Percentiles rank a stretch among this genome's conserved stretches.
Conservation (phyloP, 2,888 invertebrate species). For the Gandaritis pyraliata region DNA sequence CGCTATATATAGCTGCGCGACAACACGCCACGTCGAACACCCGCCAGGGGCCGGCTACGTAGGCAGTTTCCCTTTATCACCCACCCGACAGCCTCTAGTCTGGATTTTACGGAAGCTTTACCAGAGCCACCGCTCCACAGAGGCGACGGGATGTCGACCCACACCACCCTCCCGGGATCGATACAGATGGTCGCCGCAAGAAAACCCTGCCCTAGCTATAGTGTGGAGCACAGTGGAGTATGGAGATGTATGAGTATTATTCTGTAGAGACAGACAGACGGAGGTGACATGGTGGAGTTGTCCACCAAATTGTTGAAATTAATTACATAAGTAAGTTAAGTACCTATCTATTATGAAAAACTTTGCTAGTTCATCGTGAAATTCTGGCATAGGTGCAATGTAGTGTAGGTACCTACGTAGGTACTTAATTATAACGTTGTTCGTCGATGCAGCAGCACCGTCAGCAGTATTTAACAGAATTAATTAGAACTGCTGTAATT, state of each 20-base stretch:
- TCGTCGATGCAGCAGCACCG: slow-evolving; percentile 9
- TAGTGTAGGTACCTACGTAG: no score
- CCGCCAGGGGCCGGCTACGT: slow-evolving; percentile 80
- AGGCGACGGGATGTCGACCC: slow-evolving; percentile 79
- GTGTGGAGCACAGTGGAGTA: no score
- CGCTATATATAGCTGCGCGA: slow-evolving; percentile 81
- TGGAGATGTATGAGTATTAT: slow-evolving; percentile 45
- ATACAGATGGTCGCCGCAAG: slow-evolving; percentile 80
- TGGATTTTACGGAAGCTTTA: slow-evolving; percentile 77
- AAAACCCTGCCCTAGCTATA: slow-evolving; percentile 58
- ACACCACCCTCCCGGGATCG: slow-evolving; percentile 80
- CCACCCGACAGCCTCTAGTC: slow-evolving; percentile 79
- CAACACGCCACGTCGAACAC: slow-evolving; percentile 74
- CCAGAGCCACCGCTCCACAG: slow-evolving; percentile 69
- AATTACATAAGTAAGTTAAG: no score
- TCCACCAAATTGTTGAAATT: no score
- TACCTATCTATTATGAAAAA: no score
- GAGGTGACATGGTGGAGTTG: no score
- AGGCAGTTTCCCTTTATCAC: slow-evolving; percentile 82
- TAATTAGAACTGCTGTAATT: slow-evolving; percentile 7
- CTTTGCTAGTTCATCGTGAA: no score
- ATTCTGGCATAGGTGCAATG: no score
- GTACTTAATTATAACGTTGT: not conserved
- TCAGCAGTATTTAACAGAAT: slow-evolving; percentile 7
- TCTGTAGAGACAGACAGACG: slow-evolving; percentile 18